Conservation (phyloP, 2,113 vertebrate genomes). For the Podarcis cretensis region DNA sequence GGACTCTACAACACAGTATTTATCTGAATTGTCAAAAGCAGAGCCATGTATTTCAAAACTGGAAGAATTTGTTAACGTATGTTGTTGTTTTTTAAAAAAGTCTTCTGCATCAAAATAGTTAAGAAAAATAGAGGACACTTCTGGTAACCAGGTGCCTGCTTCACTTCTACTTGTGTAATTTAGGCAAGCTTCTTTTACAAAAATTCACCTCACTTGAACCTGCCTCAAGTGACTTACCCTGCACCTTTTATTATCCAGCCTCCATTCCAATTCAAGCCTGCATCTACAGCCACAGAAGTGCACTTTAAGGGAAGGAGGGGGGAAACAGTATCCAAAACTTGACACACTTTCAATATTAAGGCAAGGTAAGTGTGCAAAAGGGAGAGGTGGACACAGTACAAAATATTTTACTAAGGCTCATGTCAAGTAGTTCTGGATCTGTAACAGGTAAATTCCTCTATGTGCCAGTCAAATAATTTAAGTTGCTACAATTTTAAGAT, state of each 20-base stretch:
- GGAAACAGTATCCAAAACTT: neutral
- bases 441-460: neutral
- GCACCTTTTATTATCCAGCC: neutral
- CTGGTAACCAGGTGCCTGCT: neutral
- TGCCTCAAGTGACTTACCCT: neutral
- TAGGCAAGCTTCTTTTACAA: slow-evolving; percentile 26
- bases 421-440: neutral
- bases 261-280: neutral
- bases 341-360: neutral
- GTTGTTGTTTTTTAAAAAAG: slow-evolving; percentile 9
- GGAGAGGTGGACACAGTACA: neutral
- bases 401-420: neutral
- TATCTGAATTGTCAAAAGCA: neutral
- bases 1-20: slow-evolving; percentile 19
- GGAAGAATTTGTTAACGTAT: slow-evolving; percentile 45
- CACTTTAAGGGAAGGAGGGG: neutral
- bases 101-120: neutral
- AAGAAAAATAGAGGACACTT: neutral
- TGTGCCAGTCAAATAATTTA: neutral
- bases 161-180: slow-evolving; percentile 2
- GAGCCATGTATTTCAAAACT: slow-evolving; percentile 22
- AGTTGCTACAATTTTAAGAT: neutral
- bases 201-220: slow-evolving; percentile 1
- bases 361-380: neutral
- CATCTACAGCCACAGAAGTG: neutral